Percentiles rank a stretch among this genome's conserved stretches.
Conservation (phyloP, 2,888 invertebrate genomes). For the Schizotus pectinicornis region DNA sequence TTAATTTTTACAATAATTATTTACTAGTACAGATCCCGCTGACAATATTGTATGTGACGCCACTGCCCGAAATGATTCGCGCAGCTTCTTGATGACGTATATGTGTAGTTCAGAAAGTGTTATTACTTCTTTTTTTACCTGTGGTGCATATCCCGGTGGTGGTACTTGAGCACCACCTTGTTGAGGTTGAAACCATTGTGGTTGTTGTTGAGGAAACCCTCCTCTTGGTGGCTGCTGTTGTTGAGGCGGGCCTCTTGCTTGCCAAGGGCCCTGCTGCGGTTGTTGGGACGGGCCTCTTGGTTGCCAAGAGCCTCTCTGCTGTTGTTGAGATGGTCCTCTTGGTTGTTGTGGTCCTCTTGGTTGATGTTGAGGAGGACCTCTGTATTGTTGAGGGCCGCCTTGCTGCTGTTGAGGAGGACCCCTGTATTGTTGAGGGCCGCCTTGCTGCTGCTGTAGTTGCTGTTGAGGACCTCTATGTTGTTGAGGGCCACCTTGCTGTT, state of each 20-base stretch:
- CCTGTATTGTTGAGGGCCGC: conserved; percentile 9
- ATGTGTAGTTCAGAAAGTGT: too few species aligned
- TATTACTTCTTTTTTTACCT: too few species aligned
- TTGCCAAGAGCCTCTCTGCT: conserved; percentile 4
- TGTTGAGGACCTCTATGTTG: conserved; percentile 18
- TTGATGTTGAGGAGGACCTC: conserved; percentile 5
- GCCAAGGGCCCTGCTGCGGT: too few species aligned
- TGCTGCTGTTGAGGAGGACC: not conserved
- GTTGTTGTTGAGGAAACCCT: not conserved
- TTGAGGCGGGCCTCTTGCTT: conserved; percentile 1
- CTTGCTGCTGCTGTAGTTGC: conserved; percentile 7
- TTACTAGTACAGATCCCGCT: too few species aligned
- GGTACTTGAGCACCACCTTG: not conserved
- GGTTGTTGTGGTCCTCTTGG: conserved; percentile 17
- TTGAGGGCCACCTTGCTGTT: not conserved
- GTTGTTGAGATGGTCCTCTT: conserved; percentile 16
- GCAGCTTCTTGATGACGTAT: too few species aligned
- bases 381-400: not conserved
- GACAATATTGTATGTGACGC: too few species aligned
- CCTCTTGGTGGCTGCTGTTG: conserved; percentile 23
- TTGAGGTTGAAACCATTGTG: not conserved
- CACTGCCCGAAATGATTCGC: too few species aligned
- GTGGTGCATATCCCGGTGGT: too few species aligned
- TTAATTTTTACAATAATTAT: too few species aligned
- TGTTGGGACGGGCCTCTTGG: conserved; percentile 3